Evolutionary conservation across 1,140 invertebrate genomes (phyloP).

Genomic region (Drosophila tristis): DNA sequence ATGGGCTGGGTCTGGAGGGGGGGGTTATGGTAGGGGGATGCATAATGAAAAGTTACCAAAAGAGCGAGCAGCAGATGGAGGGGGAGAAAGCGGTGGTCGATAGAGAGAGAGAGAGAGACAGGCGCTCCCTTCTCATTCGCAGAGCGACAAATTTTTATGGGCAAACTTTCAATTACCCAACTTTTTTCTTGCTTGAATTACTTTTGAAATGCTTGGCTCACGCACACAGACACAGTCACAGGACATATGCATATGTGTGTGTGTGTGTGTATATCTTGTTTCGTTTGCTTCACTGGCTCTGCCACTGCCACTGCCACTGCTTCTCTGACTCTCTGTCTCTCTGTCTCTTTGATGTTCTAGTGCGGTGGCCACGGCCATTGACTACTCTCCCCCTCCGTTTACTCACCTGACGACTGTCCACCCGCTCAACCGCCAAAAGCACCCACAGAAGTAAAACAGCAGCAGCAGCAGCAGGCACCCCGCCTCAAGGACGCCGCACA

Average conservation of each 20-base stretch:
- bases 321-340: conserved; percentile 3
- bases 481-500: conserved; percentile 47
- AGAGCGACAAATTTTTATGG: conserved; percentile 80
- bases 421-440: conserved; percentile 19
- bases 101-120: background rate
- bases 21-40: conserved; percentile 22
- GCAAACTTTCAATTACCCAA: conserved; percentile 81
- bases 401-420: conserved; percentile 18
- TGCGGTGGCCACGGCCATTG: conserved; percentile 35
- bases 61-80: conserved; percentile 4
- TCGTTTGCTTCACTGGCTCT: conserved; percentile 22
- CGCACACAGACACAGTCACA: conserved; percentile 23
- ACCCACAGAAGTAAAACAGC: no score
- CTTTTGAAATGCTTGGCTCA: conserved; percentile 70
- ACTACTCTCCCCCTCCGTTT: conserved; percentile 17
- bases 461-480: no score
- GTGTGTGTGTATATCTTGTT: conserved; percentile 12
- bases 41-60: conserved; percentile 70
- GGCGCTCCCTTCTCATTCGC: conserved; percentile 33
- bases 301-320: background rate
- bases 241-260: conserved; percentile 40
- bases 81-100: background rate
- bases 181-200: conserved; percentile 80
- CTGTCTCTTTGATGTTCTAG: conserved; percentile 20
- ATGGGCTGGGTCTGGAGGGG: conserved; percentile 30